Conservation (phyloP, 2,888 invertebrate genomes). For the Aquatica leii region DNA sequence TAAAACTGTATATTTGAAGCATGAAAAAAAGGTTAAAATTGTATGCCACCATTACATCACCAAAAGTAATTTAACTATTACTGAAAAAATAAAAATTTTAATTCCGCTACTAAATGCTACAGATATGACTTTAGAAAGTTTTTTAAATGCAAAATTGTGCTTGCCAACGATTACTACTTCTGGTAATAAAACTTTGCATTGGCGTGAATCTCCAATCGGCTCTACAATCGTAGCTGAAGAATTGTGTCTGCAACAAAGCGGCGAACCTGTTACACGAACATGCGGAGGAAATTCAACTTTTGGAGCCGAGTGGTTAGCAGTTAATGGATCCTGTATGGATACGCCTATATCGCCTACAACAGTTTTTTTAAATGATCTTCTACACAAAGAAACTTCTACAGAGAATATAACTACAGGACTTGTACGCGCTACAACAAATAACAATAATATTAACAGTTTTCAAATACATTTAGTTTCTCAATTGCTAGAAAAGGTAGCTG, state of each 20-base stretch:
- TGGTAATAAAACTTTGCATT: slow-evolving; percentile 40
- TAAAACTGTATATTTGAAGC: background rate
- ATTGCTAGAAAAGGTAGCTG: slow-evolving; percentile 26
- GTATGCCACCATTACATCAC: background rate
- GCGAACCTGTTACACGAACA: slow-evolving; percentile 64
- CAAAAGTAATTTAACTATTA: background rate
- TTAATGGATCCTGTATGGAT: slow-evolving; percentile 46
- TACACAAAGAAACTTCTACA: slow-evolving; percentile 19
- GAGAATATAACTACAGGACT: slow-evolving; percentile 18
- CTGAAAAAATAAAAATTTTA: background rate
- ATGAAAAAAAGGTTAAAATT: slow-evolving; percentile 1
- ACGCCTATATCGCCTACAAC: slow-evolving; percentile 26
- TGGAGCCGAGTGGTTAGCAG: slow-evolving; percentile 64
- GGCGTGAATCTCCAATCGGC: slow-evolving; percentile 62
- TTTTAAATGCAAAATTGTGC: slow-evolving; percentile 22
- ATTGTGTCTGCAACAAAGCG: slow-evolving; percentile 66
- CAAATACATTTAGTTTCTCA: slow-evolving; percentile 37
- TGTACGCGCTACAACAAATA: slow-evolving; percentile 21
- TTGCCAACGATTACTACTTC: slow-evolving; percentile 15
- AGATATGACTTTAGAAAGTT: background rate
- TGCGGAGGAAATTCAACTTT: slow-evolving; percentile 65
- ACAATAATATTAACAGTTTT: slow-evolving; percentile 23
- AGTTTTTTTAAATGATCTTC: slow-evolving; percentile 41
- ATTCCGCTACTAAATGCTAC: background rate
- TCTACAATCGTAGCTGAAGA: slow-evolving; percentile 63